Evolutionary conservation across 2,113 vertebrate genomes (phyloP).

Genomic region (Ptilorrhoa leucosticta): DNA sequence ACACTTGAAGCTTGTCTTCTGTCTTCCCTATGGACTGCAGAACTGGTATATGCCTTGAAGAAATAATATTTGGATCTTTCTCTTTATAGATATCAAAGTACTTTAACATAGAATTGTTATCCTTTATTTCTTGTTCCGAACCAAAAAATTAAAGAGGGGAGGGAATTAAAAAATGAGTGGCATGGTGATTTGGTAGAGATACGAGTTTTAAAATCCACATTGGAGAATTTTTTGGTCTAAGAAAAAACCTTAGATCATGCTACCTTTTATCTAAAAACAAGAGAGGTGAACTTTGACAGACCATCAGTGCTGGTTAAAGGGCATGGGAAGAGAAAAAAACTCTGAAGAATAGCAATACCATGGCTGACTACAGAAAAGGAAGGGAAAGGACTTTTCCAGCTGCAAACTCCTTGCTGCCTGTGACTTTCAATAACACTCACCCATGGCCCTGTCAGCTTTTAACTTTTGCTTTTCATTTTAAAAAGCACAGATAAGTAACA

Average conservation of each 20-base stretch:
- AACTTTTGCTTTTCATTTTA: constrained; percentile 24
- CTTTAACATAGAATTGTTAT: background rate
- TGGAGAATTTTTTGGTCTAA: background rate
- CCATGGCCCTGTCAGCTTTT: background rate
- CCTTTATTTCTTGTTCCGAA: background rate
- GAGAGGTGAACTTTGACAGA: background rate
- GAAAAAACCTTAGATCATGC: background rate
- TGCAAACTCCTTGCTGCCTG: background rate
- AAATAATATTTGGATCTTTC: background rate
- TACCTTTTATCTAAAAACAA: background rate
- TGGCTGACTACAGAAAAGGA: background rate
- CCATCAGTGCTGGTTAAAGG: background rate
- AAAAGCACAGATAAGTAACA: constrained; percentile 24
- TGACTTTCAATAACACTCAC: background rate
- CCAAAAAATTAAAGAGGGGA: background rate
- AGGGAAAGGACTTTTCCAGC: background rate
- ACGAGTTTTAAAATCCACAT: background rate
- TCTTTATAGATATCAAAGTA: background rate
- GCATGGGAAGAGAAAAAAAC: background rate
- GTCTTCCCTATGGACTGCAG: background rate
- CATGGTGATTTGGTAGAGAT: background rate
- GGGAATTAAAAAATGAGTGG: background rate
- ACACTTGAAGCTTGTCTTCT: background rate
- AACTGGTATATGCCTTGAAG: background rate
- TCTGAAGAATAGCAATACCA: background rate